Base-by-base conservation (phyloP, 2,888 invertebrate genomes). In the Halictus quadricinctus region DNA sequence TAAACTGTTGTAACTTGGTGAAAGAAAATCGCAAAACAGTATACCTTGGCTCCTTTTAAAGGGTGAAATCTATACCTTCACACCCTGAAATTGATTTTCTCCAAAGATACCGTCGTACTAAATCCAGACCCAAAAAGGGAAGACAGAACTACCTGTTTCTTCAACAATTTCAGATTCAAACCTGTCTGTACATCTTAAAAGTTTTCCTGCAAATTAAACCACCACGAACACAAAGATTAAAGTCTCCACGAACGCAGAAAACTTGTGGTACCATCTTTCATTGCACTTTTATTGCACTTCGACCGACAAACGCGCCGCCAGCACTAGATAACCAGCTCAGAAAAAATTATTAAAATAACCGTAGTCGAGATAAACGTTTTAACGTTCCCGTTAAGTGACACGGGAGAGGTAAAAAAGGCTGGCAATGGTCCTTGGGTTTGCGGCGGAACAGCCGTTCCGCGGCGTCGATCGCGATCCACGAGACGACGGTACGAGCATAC, bases 401-500 rank as follows among this genome's bases (percentile, higher is more conserved):
- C 36, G 36, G 36, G 64, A 29, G 29, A 15, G 64, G 29, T 29
- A 6, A 7, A 29, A 64, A 64, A 1, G 54, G 15, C 29, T 29
- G 29, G 64, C 15, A 29, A 29, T 29, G 64, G n/a, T 54, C 54
- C n/a, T 6, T 29, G 64, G 64, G 13, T 64, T 7, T 15, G 64
- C 29, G 64, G 64, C 15, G 64, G 25, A 6, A 64, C 64, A 15
- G 15, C 15, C 15, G 64, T 64, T 64, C 41, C 60, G 69, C 54
- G 50, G 54, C 48, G 66, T 60, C 60, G 36, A 73, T 76, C 75
- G 69, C 36, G 41, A 50, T 58, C 60, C 66, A 36, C 73, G 75
- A 72, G n/a, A 21, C 54, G 54, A 48, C 41, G 50, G 36, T 46
- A 64, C 76, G 81, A 48, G 70, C 41, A 87, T 72, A 64, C n/a